Evolutionary conservation across 2,797 vertebrate genomes (phyloP).

Genomic region (Delichon dasypus): DNA sequence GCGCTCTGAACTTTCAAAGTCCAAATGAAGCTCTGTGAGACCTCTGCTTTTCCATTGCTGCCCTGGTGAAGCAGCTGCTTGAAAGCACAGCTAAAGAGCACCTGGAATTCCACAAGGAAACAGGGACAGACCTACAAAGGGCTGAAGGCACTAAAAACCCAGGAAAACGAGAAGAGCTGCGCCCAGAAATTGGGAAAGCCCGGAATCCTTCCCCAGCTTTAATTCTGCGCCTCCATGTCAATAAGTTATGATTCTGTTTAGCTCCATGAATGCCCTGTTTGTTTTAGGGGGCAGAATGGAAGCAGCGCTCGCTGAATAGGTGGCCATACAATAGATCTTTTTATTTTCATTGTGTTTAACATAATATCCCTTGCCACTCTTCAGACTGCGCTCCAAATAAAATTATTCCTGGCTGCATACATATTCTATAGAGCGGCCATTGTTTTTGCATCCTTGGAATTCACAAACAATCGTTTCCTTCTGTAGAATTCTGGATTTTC

Average conservation of each 20-base stretch:
- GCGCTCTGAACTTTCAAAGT: background rate
- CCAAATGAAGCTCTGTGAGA: background rate
- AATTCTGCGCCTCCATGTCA: background rate
- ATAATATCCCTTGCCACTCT: background rate
- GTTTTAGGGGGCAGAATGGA: conserved; percentile 13
- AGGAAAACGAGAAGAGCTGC: background rate
- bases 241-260: conserved; percentile 4
- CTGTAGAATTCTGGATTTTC: background rate
- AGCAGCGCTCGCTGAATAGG: background rate
- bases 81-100: background rate
- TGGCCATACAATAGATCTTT: conserved; percentile 11
- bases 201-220: background rate
- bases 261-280: conserved; percentile 25
- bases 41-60: background rate
- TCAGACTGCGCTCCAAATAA: background rate
- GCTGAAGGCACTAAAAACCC: background rate
- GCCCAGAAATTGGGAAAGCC: background rate
- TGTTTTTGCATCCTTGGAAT: background rate
- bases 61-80: background rate
- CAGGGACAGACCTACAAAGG: background rate
- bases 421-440: background rate
- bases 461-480: background rate
- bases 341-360: conserved; percentile 33
- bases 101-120: background rate
- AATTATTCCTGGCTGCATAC: background rate